Conservation (phyloP, 2,113 vertebrate genomes). For the Nesoenas mayeri region DNA sequence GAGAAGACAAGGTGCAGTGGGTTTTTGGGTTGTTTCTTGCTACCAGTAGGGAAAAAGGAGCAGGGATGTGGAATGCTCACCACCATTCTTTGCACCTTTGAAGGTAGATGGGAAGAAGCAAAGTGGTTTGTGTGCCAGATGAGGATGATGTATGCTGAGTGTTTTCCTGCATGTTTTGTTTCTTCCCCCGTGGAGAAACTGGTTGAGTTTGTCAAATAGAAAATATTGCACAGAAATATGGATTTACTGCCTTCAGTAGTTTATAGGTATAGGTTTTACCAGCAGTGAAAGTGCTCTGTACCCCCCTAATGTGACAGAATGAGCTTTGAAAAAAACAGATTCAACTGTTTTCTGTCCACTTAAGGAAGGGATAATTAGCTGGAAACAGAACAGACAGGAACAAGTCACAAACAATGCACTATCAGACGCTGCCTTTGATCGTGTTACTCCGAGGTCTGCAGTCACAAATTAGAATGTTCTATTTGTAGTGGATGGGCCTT, state of each 20-base stretch:
- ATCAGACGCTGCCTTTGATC: not conserved
- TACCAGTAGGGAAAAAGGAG: not conserved
- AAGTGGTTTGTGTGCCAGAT: not conserved
- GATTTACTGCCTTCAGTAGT: not conserved
- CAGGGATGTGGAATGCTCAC: not conserved
- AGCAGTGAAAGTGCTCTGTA: not conserved
- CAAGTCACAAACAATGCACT: not conserved
- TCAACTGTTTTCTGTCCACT: not conserved
- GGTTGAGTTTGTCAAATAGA: not conserved
- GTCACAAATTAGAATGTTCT: constrained; percentile 2
- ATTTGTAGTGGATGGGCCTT: not conserved
- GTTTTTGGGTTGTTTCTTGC: not conserved
- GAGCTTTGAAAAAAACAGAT: not conserved
- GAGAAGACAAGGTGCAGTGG: not conserved
- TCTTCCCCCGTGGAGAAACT: not conserved
- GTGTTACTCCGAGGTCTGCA: not conserved
- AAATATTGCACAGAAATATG: not conserved
- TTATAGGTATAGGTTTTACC: not conserved
- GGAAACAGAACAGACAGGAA: constrained; percentile 14
- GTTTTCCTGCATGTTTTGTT: not conserved
- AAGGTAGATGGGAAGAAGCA: not conserved
- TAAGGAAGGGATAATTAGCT: constrained; percentile 45
- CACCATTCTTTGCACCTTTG: not conserved
- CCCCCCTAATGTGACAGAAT: constrained; percentile 10
- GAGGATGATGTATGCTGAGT: not conserved